These are phyloP conservation scores for Zaprionus gabonicus DNA, from an alignment of 1,140 invertebrate genomes.

Conservation along the genomic window DNA sequence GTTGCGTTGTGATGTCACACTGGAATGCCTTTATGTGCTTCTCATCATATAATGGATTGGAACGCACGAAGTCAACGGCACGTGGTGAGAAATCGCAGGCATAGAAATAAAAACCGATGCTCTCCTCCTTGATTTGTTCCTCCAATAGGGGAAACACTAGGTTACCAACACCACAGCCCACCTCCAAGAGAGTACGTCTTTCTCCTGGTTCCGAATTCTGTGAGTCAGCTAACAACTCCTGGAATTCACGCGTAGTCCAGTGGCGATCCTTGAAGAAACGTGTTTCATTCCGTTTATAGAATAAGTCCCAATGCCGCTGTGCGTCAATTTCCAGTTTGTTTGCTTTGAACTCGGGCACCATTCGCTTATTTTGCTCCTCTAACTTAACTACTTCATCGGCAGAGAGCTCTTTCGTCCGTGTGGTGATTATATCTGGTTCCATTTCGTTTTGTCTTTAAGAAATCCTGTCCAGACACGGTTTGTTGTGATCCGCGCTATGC, in stretches of 20 bases:
- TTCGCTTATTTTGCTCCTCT: conserved; percentile 88
- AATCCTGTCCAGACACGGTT: background rate
- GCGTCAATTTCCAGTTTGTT: conserved; percentile 93
- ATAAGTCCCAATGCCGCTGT: conserved; percentile 98
- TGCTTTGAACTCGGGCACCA: conserved; percentile 92
- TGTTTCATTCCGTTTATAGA: conserved; percentile 97
- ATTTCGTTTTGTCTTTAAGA: conserved; percentile 16
- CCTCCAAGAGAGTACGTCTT: conserved; percentile 89
- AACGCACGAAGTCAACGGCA: conserved; percentile 94
- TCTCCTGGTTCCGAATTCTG: background rate
- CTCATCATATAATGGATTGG: conserved; percentile 85
- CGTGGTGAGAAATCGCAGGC: conserved; percentile 97
- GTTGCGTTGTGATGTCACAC: conserved; percentile 88
- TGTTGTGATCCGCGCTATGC: background rate
- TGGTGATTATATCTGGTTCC: conserved; percentile 58
- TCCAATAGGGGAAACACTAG: conserved; percentile 96
- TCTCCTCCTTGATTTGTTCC: conserved; percentile 86
- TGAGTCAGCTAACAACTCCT: conserved; percentile 89
- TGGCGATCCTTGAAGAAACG: conserved; percentile 98
- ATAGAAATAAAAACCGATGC: conserved; percentile 88
- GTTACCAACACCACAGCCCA: conserved; percentile 99
- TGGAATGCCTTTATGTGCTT: conserved; percentile 90
- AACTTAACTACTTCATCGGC: conserved; percentile 87
- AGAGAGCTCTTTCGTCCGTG: conserved; percentile 84
- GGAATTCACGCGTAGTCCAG: conserved; percentile 98